These are phyloP conservation scores for Neoarius graeffei DNA, from an alignment of 2,113 vertebrate genomes.

Conservation along the genomic window DNA sequence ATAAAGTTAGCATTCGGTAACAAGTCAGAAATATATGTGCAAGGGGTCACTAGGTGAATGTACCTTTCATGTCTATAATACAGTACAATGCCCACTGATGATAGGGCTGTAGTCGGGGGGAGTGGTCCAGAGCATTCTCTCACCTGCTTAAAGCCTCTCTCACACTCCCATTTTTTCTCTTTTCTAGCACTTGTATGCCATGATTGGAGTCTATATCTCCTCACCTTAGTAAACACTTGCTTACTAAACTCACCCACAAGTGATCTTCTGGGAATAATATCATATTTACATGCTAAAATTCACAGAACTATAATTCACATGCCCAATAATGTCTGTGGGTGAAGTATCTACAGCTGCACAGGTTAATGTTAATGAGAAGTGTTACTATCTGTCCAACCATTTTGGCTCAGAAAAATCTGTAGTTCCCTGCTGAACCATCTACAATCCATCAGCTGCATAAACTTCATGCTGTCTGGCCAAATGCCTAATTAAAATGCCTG, in stretches of 20 bases:
- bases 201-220: background rate
- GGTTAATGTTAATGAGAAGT: constrained; percentile 4
- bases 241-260: background rate
- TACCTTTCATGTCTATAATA: constrained; percentile 36
- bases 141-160: background rate
- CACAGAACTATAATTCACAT: background rate
- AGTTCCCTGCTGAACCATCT: background rate
- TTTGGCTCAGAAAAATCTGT: background rate
- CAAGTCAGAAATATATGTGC: constrained; percentile 16
- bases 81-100: constrained; percentile 29
- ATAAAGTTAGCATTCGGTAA: constrained; percentile 4
- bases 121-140: constrained; percentile 21
- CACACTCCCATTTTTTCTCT: background rate
- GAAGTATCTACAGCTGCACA: background rate
- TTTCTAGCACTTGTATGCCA: background rate
- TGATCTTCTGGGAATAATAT: background rate
- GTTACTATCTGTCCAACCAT: background rate
- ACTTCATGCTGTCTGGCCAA: background rate
- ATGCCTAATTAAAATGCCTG: background rate
- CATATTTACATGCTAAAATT: background rate
- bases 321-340: background rate
- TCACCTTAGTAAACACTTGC: background rate
- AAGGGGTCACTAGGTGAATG: background rate
- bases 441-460: constrained; percentile 27
- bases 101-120: constrained; percentile 19